Conservation (phyloP, 2,888 invertebrate species). For the Sepioteuthis lessoniana region DNA sequence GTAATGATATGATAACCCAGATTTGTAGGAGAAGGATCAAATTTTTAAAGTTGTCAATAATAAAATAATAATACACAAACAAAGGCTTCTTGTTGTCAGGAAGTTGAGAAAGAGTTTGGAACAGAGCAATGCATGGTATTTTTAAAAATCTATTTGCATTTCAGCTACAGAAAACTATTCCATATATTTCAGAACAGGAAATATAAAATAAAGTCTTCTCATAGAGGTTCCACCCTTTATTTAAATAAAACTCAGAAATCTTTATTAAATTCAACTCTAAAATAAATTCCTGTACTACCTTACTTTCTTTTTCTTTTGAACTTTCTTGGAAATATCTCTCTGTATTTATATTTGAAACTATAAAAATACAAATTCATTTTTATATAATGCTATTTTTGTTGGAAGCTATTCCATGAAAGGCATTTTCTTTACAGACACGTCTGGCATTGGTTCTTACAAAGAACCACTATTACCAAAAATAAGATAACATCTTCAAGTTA, state of each 20-base stretch:
- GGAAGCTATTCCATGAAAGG: background rate
- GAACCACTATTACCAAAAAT: background rate
- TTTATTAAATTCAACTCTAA: background rate
- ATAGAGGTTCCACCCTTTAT: background rate
- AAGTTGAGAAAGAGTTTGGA: background rate
- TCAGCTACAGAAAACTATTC: background rate
- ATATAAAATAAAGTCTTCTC: background rate
- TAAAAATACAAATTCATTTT: background rate
- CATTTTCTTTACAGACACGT: background rate
- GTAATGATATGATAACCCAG: background rate
- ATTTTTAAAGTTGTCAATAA: background rate
- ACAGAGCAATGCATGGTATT: background rate
- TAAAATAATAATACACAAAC: background rate
- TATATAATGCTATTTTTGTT: background rate
- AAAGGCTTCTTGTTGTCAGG: background rate
- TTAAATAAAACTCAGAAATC: background rate
- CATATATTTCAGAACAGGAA: background rate
- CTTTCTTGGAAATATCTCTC: no score
- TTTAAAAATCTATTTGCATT: background rate
- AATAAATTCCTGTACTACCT: background rate
- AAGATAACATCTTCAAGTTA: background rate
- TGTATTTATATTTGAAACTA: background rate
- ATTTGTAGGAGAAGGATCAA: background rate
- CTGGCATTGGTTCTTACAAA: background rate
- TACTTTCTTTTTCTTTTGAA: no score